These are phyloP conservation scores for Theristicus caerulescens DNA, from an alignment of 2,113 vertebrate genomes.

Conservation along the genomic window DNA sequence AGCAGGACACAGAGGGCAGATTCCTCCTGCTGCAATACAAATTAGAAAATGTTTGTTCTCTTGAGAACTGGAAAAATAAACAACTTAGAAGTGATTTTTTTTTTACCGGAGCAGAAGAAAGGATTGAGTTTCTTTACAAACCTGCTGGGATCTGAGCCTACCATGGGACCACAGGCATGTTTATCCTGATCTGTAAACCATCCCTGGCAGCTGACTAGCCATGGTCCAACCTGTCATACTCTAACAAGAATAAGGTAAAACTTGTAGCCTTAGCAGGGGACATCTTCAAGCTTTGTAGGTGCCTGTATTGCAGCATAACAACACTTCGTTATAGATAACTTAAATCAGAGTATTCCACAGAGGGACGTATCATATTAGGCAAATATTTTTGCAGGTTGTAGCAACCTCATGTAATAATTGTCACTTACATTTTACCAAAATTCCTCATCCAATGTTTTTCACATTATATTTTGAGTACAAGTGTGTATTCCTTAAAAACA, in stretches of 20 bases:
- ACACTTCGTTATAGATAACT: background rate
- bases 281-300: background rate
- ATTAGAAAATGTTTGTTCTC: background rate
- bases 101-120: background rate
- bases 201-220: background rate
- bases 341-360: background rate
- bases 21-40: background rate
- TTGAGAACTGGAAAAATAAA: background rate
- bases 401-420: background rate
- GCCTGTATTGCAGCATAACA: background rate
- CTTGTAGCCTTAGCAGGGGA: background rate
- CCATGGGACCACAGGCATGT: background rate
- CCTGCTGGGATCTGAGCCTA: background rate
- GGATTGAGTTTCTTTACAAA: background rate
- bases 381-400: background rate
- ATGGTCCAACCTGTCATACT: background rate
- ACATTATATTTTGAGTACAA: background rate
- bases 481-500: background rate
- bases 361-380: background rate
- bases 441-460: background rate
- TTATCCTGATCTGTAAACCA: background rate
- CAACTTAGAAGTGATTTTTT: background rate
- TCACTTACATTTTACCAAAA: background rate
- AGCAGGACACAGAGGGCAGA: background rate
- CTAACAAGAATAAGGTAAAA: background rate